Percentiles rank a stretch among this genome's conserved stretches.
phyloP scores from a whole-genome alignment of 2,888 invertebrate species.

The Gastracanthus pulcherrimus region DNA sequence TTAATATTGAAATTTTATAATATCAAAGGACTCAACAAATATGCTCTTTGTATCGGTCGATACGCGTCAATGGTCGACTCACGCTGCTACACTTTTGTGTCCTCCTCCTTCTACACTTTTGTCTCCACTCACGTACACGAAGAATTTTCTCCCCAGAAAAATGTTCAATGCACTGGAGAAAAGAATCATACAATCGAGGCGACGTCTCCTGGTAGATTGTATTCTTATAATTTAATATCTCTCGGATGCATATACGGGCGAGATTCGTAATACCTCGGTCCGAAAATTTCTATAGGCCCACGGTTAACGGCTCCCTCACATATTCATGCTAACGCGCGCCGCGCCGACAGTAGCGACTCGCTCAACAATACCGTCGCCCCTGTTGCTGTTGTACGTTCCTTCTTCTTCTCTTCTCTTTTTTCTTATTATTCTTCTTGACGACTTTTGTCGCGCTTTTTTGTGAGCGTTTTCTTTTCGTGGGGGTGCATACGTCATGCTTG shows the following conservation, averaged over 20 bases:
- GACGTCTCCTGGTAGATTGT: constrained; percentile 67
- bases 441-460: too few relatives aligned
- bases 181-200: too few relatives aligned
- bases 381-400: too few relatives aligned
- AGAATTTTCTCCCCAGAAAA: constrained; percentile 14
- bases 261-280: constrained; percentile 62
- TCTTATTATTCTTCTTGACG: not conserved
- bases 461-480: too few relatives aligned
- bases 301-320: constrained; percentile 70
- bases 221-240: constrained; percentile 71
- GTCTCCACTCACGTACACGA: not conserved
- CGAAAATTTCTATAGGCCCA: constrained; percentile 68
- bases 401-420: not conserved
- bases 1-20: too few relatives aligned
- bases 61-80: not conserved
- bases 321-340: constrained; percentile 67
- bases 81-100: not conserved
- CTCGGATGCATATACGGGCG: too few relatives aligned
- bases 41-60: too few relatives aligned
- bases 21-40: too few relatives aligned
- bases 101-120: constrained; percentile 29
- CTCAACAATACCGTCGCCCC: not conserved
- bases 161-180: too few relatives aligned
- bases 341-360: too few relatives aligned
- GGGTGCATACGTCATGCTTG: not conserved